Conservation (phyloP, 2,113 vertebrate genomes). For the Lepus europaeus region DNA sequence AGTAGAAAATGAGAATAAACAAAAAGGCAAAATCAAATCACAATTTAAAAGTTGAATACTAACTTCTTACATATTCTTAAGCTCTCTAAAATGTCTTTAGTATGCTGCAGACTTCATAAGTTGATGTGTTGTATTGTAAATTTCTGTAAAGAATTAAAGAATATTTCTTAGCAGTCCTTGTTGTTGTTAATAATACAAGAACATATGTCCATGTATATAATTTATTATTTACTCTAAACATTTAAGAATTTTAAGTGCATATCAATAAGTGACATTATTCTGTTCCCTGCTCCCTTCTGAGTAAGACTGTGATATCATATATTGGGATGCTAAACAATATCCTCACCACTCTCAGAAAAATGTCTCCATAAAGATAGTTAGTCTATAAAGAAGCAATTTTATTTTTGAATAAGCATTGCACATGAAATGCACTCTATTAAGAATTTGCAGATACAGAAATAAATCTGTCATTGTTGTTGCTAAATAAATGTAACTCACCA, state of each 20-base stretch:
- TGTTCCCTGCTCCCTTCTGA: not conserved
- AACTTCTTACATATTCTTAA: not conserved
- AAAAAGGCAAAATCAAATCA: not conserved
- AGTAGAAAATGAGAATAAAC: not conserved
- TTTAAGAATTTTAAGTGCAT: not conserved
- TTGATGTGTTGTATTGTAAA: not conserved
- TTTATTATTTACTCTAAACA: not conserved
- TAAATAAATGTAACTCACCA: not conserved
- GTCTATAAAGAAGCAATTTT: not conserved
- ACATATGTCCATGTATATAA: not conserved
- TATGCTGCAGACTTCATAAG: not conserved
- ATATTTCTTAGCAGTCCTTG: not conserved
- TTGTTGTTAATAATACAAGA: not conserved
- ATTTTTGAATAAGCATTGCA: not conserved
- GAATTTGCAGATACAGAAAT: not conserved
- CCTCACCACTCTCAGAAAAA: not conserved
- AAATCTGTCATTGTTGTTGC: not conserved
- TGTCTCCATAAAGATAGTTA: not conserved
- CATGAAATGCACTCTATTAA: not conserved
- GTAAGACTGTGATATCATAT: not conserved
- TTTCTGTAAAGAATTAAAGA: not conserved
- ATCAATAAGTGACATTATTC: not conserved
- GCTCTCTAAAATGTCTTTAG: not conserved
- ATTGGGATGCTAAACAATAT: not conserved
- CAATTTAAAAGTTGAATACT: not conserved